Conservation (phyloP, 30 jellyfish, hydroid and myxozoan genomes). For the Mastigias papua region DNA sequence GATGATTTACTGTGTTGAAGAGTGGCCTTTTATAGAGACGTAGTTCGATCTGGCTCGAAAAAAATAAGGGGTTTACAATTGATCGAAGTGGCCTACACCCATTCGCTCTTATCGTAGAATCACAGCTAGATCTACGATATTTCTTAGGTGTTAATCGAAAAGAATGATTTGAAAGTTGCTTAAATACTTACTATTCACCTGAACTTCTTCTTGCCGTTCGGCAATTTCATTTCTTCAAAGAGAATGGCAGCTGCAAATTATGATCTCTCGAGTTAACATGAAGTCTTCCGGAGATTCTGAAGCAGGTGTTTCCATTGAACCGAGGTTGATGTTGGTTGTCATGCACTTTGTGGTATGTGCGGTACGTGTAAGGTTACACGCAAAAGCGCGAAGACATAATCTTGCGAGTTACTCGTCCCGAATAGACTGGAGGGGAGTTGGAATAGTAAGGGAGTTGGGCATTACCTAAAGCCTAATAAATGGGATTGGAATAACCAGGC, state of each 20-base stretch:
- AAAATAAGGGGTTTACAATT: too few relatives aligned
- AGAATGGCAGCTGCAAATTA: conserved; percentile 33
- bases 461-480: too few relatives aligned
- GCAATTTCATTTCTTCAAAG: neutral
- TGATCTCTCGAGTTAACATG: neutral
- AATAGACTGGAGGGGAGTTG: too few relatives aligned
- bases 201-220: neutral
- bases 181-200: neutral
- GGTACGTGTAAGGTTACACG: conserved; percentile 5
- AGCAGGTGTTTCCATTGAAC: conserved; percentile 40
- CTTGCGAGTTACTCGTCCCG: too few relatives aligned
- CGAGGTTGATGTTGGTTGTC: conserved; percentile 9
- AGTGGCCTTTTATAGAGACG: too few relatives aligned
- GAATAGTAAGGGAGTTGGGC: too few relatives aligned
- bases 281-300: conserved; percentile 16
- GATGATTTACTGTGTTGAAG: too few relatives aligned
- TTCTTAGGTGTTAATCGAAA: neutral
- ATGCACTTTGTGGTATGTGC: neutral
- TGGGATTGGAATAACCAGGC: too few relatives aligned
- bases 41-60: too few relatives aligned
- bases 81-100: too few relatives aligned
- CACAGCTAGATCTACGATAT: neutral
- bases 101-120: neutral
- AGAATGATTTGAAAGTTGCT: too few relatives aligned
- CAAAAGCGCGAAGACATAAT: neutral